Evolutionary conservation across 2,888 invertebrate species (phyloP).

Genomic region (Gryllus longicercus): DNA sequence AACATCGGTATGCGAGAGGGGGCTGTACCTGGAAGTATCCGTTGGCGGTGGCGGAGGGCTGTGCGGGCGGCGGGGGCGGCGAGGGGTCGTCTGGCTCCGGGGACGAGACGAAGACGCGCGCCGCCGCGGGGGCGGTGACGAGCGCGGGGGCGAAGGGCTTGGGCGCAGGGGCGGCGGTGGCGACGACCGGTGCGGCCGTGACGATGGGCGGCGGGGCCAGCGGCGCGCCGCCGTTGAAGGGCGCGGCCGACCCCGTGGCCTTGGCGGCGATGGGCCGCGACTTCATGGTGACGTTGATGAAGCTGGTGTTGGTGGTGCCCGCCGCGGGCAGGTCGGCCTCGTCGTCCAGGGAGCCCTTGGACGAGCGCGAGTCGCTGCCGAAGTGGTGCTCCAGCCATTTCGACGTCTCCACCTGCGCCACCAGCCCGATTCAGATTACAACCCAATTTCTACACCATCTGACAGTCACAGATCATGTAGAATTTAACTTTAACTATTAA

Average conservation of each 20-base stretch:
- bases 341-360: constrained; percentile 66
- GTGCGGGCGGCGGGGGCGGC: constrained; percentile 40
- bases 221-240: constrained; percentile 25
- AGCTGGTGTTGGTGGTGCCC: constrained; percentile 53
- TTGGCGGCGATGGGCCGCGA: constrained; percentile 50
- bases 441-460: too few species aligned
- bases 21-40: constrained; percentile 27
- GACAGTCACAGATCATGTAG: too few species aligned
- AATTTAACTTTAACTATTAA: too few species aligned
- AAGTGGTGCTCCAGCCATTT: constrained; percentile 91
- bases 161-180: not conserved
- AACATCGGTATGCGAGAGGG: too few species aligned
- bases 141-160: constrained; percentile 19
- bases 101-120: constrained; percentile 55
- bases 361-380: constrained; percentile 78
- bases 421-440: too few species aligned
- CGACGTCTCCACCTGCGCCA: constrained; percentile 68
- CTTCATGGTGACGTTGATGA: constrained; percentile 75
- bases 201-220: not conserved
- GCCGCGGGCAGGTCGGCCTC: constrained; percentile 52
- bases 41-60: constrained; percentile 21
- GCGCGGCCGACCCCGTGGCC: constrained; percentile 26
- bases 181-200: not conserved
- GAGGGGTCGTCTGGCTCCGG: constrained; percentile 51
- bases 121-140: constrained; percentile 44